Conservation (phyloP, 1,140 invertebrate species). For the Nixonia krombeini region DNA sequence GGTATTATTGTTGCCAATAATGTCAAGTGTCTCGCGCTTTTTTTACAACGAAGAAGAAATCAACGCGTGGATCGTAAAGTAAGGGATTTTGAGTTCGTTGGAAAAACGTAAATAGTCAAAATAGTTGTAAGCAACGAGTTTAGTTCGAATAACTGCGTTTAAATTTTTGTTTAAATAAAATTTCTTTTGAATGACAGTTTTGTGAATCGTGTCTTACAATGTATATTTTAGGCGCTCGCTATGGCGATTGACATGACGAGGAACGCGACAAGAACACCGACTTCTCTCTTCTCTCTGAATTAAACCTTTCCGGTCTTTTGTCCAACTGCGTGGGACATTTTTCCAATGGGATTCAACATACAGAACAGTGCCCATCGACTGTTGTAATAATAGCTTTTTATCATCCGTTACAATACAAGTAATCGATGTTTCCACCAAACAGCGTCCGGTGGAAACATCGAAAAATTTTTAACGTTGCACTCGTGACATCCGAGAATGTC, state of each 20-base stretch:
- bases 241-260: neutral
- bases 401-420: neutral
- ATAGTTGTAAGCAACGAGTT: too few relatives aligned
- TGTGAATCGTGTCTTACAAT: neutral
- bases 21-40: too few relatives aligned
- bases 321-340: slow-evolving; percentile 7
- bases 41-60: too few relatives aligned
- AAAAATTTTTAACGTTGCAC: neutral
- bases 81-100: too few relatives aligned
- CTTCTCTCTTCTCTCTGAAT: slow-evolving; percentile 1
- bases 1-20: too few relatives aligned
- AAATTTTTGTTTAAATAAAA: too few relatives aligned
- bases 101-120: too few relatives aligned
- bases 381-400: slow-evolving; percentile 5
- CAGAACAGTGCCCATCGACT: neutral
- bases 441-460: neutral
- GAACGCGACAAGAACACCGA: neutral
- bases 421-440: neutral
- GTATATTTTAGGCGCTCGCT: neutral
- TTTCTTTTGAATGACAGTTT: too few relatives aligned
- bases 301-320: slow-evolving; percentile 9
- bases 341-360: neutral
- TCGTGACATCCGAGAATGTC: neutral
- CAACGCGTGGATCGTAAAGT: too few relatives aligned
- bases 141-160: too few relatives aligned